Evolutionary conservation across 1,140 invertebrate species (phyloP).

Genomic region (Phenacoccus solenopsis): DNA sequence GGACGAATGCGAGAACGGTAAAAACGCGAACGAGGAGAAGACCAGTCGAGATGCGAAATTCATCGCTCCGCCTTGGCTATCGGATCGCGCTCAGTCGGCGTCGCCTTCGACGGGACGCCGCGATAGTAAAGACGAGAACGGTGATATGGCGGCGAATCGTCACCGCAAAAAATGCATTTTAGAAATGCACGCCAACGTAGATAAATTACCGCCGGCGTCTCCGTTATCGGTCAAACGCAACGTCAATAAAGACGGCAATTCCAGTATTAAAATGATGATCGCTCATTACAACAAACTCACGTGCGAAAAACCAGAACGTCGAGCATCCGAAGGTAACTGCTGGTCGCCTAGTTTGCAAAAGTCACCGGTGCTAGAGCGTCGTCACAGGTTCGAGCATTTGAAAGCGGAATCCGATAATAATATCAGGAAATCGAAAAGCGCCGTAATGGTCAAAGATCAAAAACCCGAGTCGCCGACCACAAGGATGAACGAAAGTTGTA

Average conservation of each 20-base stretch:
- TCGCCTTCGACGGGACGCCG: conserved; percentile 28
- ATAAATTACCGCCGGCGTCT: conserved; percentile 24
- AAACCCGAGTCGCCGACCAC: conserved; percentile 28
- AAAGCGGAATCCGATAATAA: conserved; percentile 28
- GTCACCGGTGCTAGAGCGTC: conserved; percentile 44
- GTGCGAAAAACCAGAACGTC: conserved; percentile 30
- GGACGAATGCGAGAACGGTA: conserved; percentile 23
- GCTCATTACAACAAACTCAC: conserved; percentile 43
- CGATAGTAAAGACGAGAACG: conserved; percentile 37
- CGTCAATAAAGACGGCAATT: conserved; percentile 42
- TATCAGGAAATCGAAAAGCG: conserved; percentile 45
- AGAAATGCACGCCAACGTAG: not conserved
- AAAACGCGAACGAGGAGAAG: not conserved
- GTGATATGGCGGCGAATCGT: conserved; percentile 25
- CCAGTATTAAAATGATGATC: conserved; percentile 51
- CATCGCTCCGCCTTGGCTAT: not conserved
- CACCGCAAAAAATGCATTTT: not conserved
- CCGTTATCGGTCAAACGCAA: conserved; percentile 24
- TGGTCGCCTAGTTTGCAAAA: conserved; percentile 40
- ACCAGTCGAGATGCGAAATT: not conserved
- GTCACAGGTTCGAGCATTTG: conserved; percentile 29
- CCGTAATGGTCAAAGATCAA: conserved; percentile 35
- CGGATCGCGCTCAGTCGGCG: conserved; percentile 23
- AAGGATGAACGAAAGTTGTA: conserved; percentile 33
- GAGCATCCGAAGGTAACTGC: conserved; percentile 43